Evolutionary conservation across 2,113 vertebrate genomes (phyloP).

Genomic region (Poecile atricapillus): DNA sequence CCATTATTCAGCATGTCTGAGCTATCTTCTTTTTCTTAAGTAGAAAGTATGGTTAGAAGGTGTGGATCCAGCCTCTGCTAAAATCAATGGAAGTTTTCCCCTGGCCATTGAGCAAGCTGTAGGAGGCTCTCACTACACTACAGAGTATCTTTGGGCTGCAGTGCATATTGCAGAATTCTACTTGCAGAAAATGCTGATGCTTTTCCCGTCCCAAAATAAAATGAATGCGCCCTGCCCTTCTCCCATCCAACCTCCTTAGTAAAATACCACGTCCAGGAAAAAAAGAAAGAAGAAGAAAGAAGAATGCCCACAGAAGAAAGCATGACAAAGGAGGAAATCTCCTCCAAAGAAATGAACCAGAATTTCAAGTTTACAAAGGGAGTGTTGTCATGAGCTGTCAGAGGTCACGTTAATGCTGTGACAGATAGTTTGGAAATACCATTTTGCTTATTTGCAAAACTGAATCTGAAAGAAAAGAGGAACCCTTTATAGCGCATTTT

Average conservation of each 20-base stretch:
- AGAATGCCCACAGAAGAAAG: neutral
- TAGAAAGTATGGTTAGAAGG: neutral
- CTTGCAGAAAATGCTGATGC: neutral
- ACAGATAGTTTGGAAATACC: neutral
- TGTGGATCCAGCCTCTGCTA: neutral
- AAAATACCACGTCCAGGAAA: neutral
- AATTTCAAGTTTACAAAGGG: neutral
- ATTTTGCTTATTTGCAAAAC: neutral
- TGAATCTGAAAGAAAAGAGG: neutral
- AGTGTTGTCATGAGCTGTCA: neutral
- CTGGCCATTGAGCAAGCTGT: neutral
- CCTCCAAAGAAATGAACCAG: neutral
- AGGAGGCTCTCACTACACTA: neutral
- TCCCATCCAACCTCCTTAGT: neutral
- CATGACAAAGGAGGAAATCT: neutral
- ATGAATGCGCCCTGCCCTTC: neutral
- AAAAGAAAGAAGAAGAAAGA: neutral
- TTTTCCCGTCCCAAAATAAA: neutral
- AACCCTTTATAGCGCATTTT: neutral
- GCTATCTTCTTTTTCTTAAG: neutral
- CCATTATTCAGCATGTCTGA: conserved; percentile 31
- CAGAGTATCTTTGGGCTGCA: neutral
- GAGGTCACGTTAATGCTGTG: neutral
- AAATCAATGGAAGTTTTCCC: conserved; percentile 12
- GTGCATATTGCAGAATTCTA: neutral